These are phyloP conservation scores for Ailuropoda melanoleuca DNA, from an alignment of 2,113 vertebrate species.

Conservation along the genomic window DNA sequence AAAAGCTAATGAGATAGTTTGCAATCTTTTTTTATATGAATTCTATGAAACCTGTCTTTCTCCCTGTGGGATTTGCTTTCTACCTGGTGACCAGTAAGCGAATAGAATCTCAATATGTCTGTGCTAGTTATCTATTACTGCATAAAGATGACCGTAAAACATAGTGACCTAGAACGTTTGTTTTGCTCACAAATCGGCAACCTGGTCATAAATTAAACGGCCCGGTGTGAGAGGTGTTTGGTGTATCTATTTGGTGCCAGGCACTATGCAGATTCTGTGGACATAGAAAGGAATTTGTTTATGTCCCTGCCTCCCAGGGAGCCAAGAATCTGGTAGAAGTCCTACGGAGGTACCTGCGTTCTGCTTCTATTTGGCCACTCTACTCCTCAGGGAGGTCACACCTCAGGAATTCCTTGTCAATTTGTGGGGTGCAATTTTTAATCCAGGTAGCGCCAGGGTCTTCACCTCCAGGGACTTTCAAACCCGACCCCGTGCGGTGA, in stretches of 20 bases:
- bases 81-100: neutral
- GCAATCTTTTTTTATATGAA: neutral
- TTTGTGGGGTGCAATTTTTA: neutral
- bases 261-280: neutral
- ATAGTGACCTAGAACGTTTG: neutral
- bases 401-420: neutral
- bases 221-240: neutral
- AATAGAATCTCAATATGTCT: neutral
- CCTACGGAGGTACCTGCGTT: too few relatives aligned
- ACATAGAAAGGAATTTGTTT: neutral
- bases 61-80: neutral
- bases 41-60: neutral
- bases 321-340: neutral
- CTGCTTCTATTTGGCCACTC: accelerated
- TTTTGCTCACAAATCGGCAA: neutral
- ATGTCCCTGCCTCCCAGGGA: neutral
- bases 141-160: neutral
- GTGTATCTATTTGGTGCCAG: neutral
- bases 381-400: neutral
- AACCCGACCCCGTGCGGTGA: neutral
- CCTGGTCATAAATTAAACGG: neutral
- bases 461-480: neutral
- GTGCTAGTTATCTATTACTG: neutral
- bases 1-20: neutral
- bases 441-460: neutral